phyloP scores from a whole-genome alignment of 2,113 vertebrate species.

The Ciconia boyciana region DNA sequence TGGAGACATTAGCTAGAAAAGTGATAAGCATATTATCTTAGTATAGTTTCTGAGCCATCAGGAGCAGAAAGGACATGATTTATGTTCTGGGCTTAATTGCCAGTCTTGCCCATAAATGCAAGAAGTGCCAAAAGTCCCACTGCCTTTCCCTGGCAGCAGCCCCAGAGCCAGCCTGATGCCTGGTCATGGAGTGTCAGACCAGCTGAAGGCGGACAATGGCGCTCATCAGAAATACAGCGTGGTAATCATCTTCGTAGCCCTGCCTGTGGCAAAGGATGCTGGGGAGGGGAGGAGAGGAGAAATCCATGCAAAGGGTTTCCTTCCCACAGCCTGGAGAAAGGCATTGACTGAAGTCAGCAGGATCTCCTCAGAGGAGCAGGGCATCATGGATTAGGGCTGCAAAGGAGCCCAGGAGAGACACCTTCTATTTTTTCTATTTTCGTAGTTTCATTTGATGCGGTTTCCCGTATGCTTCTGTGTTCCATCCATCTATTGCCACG shows the following conservation, averaged over 20 bases:
- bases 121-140: background rate
- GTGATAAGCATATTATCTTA: background rate
- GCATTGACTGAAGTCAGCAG: background rate
- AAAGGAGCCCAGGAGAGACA: background rate
- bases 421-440: background rate
- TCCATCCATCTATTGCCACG: fast-evolving
- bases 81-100: background rate
- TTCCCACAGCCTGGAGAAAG: background rate
- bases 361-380: background rate
- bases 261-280: background rate
- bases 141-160: background rate
- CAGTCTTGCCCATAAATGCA: background rate
- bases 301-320: background rate
- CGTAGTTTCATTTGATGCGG: background rate
- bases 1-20: background rate
- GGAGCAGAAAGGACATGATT: background rate
- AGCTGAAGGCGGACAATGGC: background rate
- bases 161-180: background rate
- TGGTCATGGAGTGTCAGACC: background rate
- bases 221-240: background rate
- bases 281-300: background rate
- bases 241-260: background rate
- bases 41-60: background rate
- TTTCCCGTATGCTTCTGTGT: background rate
- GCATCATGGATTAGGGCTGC: background rate